A percentile compares a stretch with the other conserved stretches of the same genome.
Conservation (phyloP, 1,140 invertebrate species). For the Microplitis mediator region DNA sequence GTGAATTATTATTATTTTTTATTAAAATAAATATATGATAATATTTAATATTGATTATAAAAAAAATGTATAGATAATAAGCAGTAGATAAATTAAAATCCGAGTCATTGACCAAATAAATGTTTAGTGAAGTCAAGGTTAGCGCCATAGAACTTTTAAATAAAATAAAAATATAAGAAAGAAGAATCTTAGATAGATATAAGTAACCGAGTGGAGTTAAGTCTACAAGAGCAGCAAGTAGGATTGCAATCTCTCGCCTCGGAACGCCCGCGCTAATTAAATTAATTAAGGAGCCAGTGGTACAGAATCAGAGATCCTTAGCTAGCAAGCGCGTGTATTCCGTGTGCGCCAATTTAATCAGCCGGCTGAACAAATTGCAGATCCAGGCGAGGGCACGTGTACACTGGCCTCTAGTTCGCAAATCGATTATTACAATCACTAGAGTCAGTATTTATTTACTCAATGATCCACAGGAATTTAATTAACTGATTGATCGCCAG, state of each 20-base stretch:
- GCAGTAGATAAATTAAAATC: no score
- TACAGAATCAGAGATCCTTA: background rate
- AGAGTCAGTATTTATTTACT: background rate
- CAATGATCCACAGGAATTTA: background rate
- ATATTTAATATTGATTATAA: no score
- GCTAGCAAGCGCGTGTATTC: background rate
- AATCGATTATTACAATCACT: background rate
- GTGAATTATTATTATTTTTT: no score
- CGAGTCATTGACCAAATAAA: slow-evolving; percentile 23
- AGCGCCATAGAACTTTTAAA: background rate
- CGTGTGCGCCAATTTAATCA: slow-evolving; percentile 28
- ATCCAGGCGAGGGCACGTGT: slow-evolving; percentile 9
- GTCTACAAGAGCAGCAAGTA: background rate
- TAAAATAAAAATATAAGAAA: no score
- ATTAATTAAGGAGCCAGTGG: slow-evolving; percentile 32
- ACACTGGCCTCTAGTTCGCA: background rate
- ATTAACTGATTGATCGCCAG: background rate
- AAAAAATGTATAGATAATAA: no score
- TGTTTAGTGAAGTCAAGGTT: slow-evolving; percentile 5
- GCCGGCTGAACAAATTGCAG: slow-evolving; percentile 27
- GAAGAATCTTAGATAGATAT: background rate
- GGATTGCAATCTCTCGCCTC: slow-evolving; percentile 24
- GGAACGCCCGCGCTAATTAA: slow-evolving; percentile 32
- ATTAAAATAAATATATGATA: no score
- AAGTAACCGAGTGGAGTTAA: background rate